A percentile compares a stretch with the other conserved stretches of the same genome.
These are phyloP conservation scores for Lasioglossum malachurum DNA, from an alignment of 2,888 invertebrate genomes.

Conservation along the genomic window DNA sequence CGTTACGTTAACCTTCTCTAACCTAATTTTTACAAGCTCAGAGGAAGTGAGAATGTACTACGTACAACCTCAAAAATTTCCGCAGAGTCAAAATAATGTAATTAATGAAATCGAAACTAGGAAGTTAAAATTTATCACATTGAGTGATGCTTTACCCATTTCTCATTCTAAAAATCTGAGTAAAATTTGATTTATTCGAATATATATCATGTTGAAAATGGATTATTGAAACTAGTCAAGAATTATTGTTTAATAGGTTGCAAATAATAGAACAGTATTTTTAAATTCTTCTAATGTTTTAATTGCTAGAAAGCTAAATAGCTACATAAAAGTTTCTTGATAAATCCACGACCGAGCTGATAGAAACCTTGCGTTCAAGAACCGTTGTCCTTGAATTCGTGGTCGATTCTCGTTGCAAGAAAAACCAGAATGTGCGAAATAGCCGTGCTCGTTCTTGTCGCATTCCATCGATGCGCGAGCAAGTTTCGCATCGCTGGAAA, in stretches of 20 bases:
- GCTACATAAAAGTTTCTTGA: not conserved
- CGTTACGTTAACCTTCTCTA: not conserved
- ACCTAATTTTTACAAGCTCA: not conserved
- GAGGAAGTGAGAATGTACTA: not conserved
- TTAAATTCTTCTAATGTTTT: not conserved
- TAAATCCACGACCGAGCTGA: not conserved
- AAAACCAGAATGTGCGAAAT: not conserved
- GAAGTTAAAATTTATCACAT: too few relatives aligned
- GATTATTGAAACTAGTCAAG: too few relatives aligned
- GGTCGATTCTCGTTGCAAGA: constrained; percentile 18
- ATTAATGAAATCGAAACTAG: too few relatives aligned
- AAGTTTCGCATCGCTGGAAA: constrained; percentile 23
- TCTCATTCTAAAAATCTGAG: too few relatives aligned
- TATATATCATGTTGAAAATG: too few relatives aligned
- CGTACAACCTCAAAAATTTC: not conserved
- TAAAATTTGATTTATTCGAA: too few relatives aligned
- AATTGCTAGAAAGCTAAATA: not conserved
- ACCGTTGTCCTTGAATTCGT: constrained; percentile 19
- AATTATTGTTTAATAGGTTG: not conserved
- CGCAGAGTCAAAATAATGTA: too few relatives aligned
- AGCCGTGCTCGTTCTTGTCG: not conserved
- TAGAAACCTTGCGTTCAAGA: not conserved
- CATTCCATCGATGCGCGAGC: constrained; percentile 23
- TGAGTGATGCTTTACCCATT: too few relatives aligned
- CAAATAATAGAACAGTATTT: not conserved